These are phyloP conservation scores for Drosophila malerkotliana DNA, from an alignment of 1,140 invertebrate species.

Conservation along the genomic window DNA sequence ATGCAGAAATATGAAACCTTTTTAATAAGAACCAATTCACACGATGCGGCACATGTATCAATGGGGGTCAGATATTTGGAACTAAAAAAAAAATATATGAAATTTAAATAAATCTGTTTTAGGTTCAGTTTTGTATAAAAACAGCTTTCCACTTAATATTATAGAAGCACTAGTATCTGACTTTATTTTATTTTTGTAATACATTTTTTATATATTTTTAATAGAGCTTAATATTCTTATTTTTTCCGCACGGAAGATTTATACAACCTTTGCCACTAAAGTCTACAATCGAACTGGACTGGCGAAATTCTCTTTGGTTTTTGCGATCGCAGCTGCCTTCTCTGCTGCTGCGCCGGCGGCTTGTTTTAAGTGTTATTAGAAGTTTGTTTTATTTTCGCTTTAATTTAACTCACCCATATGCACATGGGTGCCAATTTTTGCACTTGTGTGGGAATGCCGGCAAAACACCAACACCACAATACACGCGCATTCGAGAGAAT, in stretches of 20 bases:
- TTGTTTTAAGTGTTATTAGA: not conserved
- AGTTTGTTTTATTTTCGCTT: not conserved
- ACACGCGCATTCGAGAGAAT: not conserved
- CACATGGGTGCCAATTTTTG: not conserved
- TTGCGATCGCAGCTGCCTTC: not conserved
- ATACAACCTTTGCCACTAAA: slow-evolving; percentile 37
- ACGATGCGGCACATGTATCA: no score
- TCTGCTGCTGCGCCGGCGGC: not conserved
- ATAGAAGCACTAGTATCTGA: no score
- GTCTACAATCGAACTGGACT: slow-evolving; percentile 48
- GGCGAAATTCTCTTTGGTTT: not conserved
- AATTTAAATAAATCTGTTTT: no score
- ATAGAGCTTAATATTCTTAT: no score
- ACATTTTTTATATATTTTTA: no score
- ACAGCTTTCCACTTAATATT: no score
- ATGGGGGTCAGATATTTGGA: no score
- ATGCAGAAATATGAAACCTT: no score
- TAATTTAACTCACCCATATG: not conserved
- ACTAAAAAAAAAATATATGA: no score
- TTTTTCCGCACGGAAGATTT: slow-evolving; percentile 3
- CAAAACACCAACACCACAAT: not conserved
- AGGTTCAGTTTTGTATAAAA: no score
- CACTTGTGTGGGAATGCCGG: not conserved
- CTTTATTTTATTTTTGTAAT: no score
- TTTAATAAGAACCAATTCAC: no score